Evolutionary conservation across 2,888 invertebrate species (phyloP).

Genomic region (Alviniconcha strummeri): DNA sequence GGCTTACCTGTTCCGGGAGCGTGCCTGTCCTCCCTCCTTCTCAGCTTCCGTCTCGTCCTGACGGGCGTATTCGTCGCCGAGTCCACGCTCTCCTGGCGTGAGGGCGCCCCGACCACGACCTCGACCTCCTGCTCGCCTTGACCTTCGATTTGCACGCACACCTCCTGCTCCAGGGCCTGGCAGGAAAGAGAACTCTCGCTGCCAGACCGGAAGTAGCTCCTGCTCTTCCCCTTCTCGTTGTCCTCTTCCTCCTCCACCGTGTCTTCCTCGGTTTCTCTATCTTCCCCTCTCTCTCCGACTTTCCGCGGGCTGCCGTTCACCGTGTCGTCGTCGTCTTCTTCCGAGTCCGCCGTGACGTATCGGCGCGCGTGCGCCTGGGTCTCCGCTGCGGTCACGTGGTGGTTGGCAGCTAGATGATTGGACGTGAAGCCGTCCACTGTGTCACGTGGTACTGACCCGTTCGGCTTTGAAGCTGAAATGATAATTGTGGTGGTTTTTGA

Average conservation of each 20-base stretch:
- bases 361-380: neutral
- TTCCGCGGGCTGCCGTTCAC: neutral
- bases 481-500: neutral
- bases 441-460: neutral
- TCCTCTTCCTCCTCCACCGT: neutral
- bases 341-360: neutral
- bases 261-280: conserved; percentile 3
- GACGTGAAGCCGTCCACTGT: neutral
- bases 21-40: neutral
- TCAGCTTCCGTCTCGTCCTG: neutral
- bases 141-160: conserved; percentile 27
- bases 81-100: neutral
- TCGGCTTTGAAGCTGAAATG: neutral
- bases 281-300: neutral
- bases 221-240: neutral
- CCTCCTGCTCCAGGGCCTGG: conserved; percentile 21
- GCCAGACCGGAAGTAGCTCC: conserved; percentile 2
- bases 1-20: neutral
- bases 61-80: neutral
- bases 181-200: conserved; percentile 31
- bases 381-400: neutral
- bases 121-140: neutral
- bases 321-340: neutral
- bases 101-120: neutral
- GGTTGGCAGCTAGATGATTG: neutral